A percentile compares a stretch with the other conserved stretches of the same genome.
Conservation (phyloP, 2,113 vertebrate genomes). For the Eurypyga helias region DNA sequence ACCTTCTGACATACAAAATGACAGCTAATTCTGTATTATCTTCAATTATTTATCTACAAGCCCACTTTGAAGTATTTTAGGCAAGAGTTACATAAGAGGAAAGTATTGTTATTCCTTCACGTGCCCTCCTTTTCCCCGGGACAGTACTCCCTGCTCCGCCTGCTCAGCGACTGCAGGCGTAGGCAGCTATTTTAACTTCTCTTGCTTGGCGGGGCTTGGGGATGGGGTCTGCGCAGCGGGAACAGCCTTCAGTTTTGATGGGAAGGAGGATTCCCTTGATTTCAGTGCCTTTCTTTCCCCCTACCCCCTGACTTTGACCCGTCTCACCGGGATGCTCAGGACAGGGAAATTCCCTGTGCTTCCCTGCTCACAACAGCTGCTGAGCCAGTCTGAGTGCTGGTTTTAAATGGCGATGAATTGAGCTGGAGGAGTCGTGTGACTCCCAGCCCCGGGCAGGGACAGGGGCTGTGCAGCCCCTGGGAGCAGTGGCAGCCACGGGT, state of each 20-base stretch:
- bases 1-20: constrained; percentile 21
- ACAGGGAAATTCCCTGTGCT: no score
- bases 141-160: background rate
- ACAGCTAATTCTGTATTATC: constrained; percentile 30
- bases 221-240: background rate
- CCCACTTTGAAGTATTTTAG: constrained; percentile 62
- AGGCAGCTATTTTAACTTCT: background rate
- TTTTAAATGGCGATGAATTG: fast-evolving
- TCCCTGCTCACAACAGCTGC: fast-evolving
- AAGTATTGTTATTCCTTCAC: constrained; percentile 17
- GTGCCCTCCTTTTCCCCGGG: constrained; percentile 14
- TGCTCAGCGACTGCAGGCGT: background rate
- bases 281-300: background rate
- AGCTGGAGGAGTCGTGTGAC: background rate
- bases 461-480: no score
- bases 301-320: fast-evolving
- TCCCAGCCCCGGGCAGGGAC: no score
- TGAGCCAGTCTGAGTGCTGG: fast-evolving
- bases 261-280: background rate
- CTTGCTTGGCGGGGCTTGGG: background rate
- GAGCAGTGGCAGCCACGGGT: fast-evolving
- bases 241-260: fast-evolving
- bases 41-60: constrained; percentile 55
- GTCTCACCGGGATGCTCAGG: background rate
- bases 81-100: constrained; percentile 55